Percentiles rank a stretch among this genome's conserved stretches.
phyloP scores from a whole-genome alignment of 1,140 invertebrate species.

The Antheraea pernyi region DNA sequence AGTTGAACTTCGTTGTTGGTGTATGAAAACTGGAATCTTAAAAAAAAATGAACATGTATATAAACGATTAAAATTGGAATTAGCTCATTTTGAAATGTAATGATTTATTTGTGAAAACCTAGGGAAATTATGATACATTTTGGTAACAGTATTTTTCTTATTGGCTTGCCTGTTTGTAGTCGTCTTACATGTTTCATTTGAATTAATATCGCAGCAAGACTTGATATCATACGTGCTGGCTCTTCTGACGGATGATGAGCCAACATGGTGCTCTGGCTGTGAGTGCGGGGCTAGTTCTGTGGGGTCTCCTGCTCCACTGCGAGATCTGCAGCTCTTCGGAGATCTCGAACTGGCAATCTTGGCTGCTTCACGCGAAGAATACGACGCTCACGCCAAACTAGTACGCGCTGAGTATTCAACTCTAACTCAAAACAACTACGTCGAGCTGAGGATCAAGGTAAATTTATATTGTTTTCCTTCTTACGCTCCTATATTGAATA shows the following conservation, averaged over 20 bases:
- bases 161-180: too few species aligned
- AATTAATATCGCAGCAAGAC: constrained; percentile 46
- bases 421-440: constrained; percentile 52
- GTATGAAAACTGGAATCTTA: too few species aligned
- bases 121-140: too few species aligned
- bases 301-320: constrained; percentile 36
- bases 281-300: background rate
- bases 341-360: constrained; percentile 65
- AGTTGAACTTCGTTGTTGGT: too few species aligned
- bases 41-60: too few species aligned
- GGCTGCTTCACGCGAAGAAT: constrained; percentile 57
- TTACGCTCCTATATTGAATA: too few species aligned
- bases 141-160: too few species aligned
- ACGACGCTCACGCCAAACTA: constrained; percentile 63
- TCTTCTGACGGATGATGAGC: constrained; percentile 63
- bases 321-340: constrained; percentile 64
- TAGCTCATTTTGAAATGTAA: too few species aligned
- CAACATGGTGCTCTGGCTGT: constrained; percentile 43
- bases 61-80: too few species aligned
- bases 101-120: too few species aligned
- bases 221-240: constrained; percentile 59
- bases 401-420: constrained; percentile 60
- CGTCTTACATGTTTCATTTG: too few species aligned
- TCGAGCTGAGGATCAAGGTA: constrained; percentile 65
- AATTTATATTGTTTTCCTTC: background rate